Evolutionary conservation across 1,140 invertebrate genomes (phyloP).

Genomic region (Heliconius hermathena): DNA sequence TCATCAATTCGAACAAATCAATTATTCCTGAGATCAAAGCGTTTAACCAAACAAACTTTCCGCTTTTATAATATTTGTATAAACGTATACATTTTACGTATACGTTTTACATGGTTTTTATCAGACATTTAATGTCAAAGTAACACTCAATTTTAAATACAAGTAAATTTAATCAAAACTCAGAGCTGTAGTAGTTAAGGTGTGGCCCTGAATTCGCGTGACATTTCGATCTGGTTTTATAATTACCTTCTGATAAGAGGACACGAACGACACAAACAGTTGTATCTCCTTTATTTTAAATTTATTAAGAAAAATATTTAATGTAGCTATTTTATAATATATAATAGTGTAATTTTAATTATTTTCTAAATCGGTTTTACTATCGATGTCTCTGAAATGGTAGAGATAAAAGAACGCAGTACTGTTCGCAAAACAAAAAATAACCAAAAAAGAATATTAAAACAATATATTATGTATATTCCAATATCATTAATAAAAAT

Average conservation of each 20-base stretch:
- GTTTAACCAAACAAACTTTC: too few species aligned
- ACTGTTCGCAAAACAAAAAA: too few species aligned
- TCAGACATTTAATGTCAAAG: background rate
- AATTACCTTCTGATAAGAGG: constrained; percentile 28
- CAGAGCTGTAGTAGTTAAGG: constrained; percentile 1
- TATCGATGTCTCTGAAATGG: too few species aligned
- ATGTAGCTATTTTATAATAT: background rate
- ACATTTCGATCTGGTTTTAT: constrained; percentile 45
- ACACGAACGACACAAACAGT: constrained; percentile 5
- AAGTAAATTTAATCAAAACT: constrained; percentile 7
- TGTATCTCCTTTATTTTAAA: background rate
- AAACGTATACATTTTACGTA: too few species aligned
- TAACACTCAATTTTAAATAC: background rate
- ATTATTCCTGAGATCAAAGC: too few species aligned
- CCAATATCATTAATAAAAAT: background rate
- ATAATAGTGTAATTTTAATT: too few species aligned
- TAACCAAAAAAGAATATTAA: too few species aligned
- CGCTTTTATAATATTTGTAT: too few species aligned
- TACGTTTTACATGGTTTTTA: too few species aligned
- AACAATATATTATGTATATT: background rate
- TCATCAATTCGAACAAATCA: too few species aligned
- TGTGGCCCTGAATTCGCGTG: constrained; percentile 36
- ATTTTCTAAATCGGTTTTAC: too few species aligned
- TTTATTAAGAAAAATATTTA: background rate
- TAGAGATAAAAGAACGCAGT: too few species aligned